Evolutionary conservation across 2,888 invertebrate genomes (phyloP), one percentile per base, ranked within the genome.

Genomic region (Patella depressa): DNA sequence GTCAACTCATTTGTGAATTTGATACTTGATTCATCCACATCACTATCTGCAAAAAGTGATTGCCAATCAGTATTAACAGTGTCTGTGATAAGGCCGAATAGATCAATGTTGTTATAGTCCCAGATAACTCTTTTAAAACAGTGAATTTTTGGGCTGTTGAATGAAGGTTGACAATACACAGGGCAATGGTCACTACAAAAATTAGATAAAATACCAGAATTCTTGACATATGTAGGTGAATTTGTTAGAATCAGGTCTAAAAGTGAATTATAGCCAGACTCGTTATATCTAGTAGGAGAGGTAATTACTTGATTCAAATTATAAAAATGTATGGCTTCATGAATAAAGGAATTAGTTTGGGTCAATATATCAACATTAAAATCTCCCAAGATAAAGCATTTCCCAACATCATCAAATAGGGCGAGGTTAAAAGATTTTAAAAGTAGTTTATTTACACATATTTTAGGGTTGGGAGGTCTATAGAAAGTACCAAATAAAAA

Each of bases 301-400:
- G 19, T 65, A 65, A 65, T 65, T 19, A 65, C 2, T 19, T 11
- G 19, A 65, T 7, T 65, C n/a, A 65, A 19, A 65, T n/a, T 19
- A 65, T 65, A 65, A 19, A 65, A 19, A 19, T 65, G 17, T 7
- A 65, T 65, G 11, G 65, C 65, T 19, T 65, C 65, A 65, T 65
- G 65, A 19, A 65, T 65, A 65, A 65, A 65, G 14, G 65, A 65
- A n/a, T 65, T 65, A 65, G 65, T 65, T 65, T 65, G n/a, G 24
- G 65, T 65, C 5, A 65, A 19, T 11, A 65, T 19, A 14, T 19
- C 65, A n/a, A 65, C 24, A 19, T 65, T 65, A 65, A 65, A 65
- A 65, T 65, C 65, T n/a, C 65, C 65, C n/a, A 65, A 65, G n/a
- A 65, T 65, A 65, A 65, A 65, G 65, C n/a, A 19, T 19, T 65